These are phyloP conservation scores for Hermatobates lingyangjiaoensis DNA, from an alignment of 1,140 invertebrate genomes.

Conservation along the genomic window DNA sequence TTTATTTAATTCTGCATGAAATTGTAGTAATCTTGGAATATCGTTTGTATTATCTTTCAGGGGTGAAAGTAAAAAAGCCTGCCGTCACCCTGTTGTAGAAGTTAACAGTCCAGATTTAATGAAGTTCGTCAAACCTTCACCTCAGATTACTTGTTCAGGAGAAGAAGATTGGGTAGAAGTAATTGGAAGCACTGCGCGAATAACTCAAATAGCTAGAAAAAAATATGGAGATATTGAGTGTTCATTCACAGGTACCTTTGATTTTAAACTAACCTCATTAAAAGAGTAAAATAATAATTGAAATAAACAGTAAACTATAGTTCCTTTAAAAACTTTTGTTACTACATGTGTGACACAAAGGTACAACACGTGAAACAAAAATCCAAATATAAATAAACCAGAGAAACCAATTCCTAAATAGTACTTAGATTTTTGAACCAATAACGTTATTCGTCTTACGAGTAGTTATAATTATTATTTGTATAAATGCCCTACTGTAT, in stretches of 20 bases:
- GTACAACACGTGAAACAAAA: not conserved
- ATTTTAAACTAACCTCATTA: not conserved
- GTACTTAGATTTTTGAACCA: not conserved
- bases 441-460: not conserved
- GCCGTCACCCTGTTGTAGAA: slow-evolving; percentile 41
- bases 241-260: slow-evolving; percentile 20
- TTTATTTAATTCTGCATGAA: too few species aligned
- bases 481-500: too few species aligned
- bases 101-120: slow-evolving; percentile 44
- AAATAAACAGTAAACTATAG: not conserved
- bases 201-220: slow-evolving; percentile 19
- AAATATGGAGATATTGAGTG: slow-evolving; percentile 22
- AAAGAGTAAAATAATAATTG: not conserved
- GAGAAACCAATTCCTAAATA: not conserved
- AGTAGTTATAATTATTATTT: too few species aligned
- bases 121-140: slow-evolving; percentile 38
- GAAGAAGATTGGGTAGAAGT: slow-evolving; percentile 34
- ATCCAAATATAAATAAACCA: not conserved
- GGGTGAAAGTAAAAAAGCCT: slow-evolving; percentile 24
- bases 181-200: slow-evolving; percentile 20
- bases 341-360: not conserved
- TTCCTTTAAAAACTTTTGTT: not conserved
- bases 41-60: too few species aligned
- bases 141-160: slow-evolving; percentile 34
- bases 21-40: too few species aligned